Conservation (phyloP, 2,797 vertebrate genomes). For the Helarctos malayanus region DNA sequence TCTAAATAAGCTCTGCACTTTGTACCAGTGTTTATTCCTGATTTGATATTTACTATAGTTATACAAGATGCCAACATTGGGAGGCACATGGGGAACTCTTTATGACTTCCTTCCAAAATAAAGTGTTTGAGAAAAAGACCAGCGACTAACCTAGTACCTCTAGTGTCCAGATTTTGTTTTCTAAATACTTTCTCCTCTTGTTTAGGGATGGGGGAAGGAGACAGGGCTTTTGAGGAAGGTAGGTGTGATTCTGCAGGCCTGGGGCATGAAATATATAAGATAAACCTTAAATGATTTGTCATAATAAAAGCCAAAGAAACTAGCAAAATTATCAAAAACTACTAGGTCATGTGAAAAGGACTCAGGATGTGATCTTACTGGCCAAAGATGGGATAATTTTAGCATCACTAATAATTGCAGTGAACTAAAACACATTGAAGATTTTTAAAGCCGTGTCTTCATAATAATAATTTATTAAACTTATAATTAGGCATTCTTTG, state of each 20-base stretch:
- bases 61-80: not conserved
- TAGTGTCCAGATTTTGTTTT: not conserved
- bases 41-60: not conserved
- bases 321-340: not conserved
- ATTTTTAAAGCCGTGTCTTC: not conserved
- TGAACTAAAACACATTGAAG: not conserved
- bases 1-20: not conserved
- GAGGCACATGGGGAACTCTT: not conserved
- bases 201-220: not conserved
- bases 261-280: not conserved
- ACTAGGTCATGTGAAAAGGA: not conserved
- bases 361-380: not conserved
- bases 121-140: not conserved
- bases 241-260: not conserved
- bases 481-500: not conserved
- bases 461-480: slow-evolving; percentile 42
- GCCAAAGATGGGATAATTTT: not conserved
- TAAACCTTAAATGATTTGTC: not conserved
- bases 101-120: not conserved
- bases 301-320: not conserved
- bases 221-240: not conserved
- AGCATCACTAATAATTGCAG: not conserved
- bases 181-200: not conserved
- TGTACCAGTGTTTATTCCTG: not conserved
- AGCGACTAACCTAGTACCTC: not conserved